A percentile compares a stretch with the other conserved stretches of the same genome.
These are phyloP conservation scores for Trogon surrucura DNA, from an alignment of 2,113 vertebrate genomes.

Conservation along the genomic window DNA sequence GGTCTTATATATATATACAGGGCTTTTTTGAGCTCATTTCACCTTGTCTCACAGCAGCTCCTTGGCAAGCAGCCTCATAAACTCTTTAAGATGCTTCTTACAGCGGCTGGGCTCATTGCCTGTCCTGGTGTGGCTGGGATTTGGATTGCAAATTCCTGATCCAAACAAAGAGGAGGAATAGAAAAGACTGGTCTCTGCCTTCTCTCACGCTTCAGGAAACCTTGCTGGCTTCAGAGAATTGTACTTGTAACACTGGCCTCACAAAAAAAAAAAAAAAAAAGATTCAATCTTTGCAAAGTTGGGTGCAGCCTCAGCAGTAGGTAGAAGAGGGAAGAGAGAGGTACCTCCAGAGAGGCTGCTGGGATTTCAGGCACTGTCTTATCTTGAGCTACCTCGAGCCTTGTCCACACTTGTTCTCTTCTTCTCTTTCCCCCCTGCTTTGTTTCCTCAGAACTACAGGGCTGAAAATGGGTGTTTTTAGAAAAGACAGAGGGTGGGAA, in stretches of 20 bases:
- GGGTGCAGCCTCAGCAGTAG: not conserved
- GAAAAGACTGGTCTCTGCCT: slow-evolving; percentile 22
- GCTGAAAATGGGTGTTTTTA: not conserved
- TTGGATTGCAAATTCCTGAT: slow-evolving; percentile 63
- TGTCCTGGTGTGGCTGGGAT: slow-evolving; percentile 17
- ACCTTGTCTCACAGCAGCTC: not conserved
- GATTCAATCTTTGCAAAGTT: not conserved
- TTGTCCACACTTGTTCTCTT: not conserved
- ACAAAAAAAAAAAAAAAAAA: not conserved
- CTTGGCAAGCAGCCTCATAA: slow-evolving; percentile 30
- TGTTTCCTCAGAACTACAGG: not conserved
- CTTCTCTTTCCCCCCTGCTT: not conserved
- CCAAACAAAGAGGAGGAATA: slow-evolving; percentile 22
- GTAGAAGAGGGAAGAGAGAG: not conserved
- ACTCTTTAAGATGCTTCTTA: slow-evolving; percentile 17
- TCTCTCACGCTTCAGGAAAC: slow-evolving; percentile 9
- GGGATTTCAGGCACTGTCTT: not conserved
- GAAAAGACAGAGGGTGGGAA: not conserved
- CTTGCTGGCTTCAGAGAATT: not conserved
- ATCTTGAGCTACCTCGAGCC: not conserved
- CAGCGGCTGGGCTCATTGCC: slow-evolving; percentile 14
- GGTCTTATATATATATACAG: not conserved
- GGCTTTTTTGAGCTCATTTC: not conserved
- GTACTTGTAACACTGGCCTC: not conserved
- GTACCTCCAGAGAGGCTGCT: not conserved